Evolutionary conservation across 2,888 invertebrate species (phyloP), one percentile per base, ranked within the genome.

Genomic region (Trilocha varians): DNA sequence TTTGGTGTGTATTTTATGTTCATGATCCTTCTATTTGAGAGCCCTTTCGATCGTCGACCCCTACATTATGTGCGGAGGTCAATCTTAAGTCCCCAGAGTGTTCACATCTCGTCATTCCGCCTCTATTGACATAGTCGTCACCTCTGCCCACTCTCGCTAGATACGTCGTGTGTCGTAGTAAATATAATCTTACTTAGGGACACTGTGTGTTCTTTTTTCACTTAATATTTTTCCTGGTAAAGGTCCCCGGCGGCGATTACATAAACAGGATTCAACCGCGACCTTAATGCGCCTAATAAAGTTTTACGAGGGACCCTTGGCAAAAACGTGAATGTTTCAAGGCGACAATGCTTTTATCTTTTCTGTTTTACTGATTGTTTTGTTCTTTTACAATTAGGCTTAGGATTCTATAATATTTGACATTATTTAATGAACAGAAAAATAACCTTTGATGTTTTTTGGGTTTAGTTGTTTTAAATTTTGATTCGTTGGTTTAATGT

Each of bases 191-290:
- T 70, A 68, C 67, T 71, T 61, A 65, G 71, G 70, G 71, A 76
- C 76, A 68, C 71, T 73, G 72, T 75, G 73, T 78, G 71, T 77
- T 72, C 72, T 74, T 77, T 80, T 80, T 83, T 79, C 82, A 84
- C 80, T 83, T 80, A 82, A 83, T 84, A 83, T 84, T 83, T 83
- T 80, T 74, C 72, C 68, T 72, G 72, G 60, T 76, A 78, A 78
- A 82, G 82, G 80, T 82, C 78, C 75, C 83, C 67, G 66, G 69
- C 73, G 80, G 76, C 80, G 83, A 84, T 85, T 85, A 85, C 84
- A 84, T 83, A 84, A 83, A 84, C 83, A 84, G 82, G 83, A 83
- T 82, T 80, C 83, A 82, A 83, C 83, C 79, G 76, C 79, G 82
- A 82, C 82, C 84, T 79, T 84, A 83, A 84, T 83, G 79, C 75